Base-by-base conservation (phyloP, 2,113 vertebrate genomes). In the Nothocercus nigrocapillus region DNA sequence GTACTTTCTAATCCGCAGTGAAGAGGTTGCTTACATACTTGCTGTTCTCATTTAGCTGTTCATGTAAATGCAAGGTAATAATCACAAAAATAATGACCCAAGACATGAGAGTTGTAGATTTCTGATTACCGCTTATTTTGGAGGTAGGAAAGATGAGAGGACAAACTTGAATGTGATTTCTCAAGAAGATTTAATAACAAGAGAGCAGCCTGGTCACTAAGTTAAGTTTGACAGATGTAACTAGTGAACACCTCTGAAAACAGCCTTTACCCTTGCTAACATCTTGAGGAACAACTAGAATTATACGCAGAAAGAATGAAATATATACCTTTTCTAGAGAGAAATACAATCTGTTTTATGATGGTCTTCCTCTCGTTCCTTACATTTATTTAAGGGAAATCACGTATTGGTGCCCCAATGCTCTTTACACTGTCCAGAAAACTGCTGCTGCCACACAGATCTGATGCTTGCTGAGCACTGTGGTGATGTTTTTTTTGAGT, bases 241-340 rank as follows among this genome's bases (percentile, higher is more conserved):
- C 6, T n/a, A 42, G 38, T 54, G 22, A 74, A 59, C n/a, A 61
- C 27, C 20, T 70, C 11, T 51, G 44, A 49, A 49, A 49, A 49
- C 22, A 21, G 28, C 14, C 27, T 77, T 67, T 2, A 1, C 51
- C n/a, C 3, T 1, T 76, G 27, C 13, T 62, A 56, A 28, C 15
- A 27, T 19, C 49, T 51, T 58, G 42, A n/a, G 30, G 49, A 88
- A 59, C 14, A 69, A 12, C 5, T 7, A 20, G 36, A 64, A n/a
- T 20, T 59, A 64, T 4, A 32, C 8, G 7, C 32, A 14, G 1
- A 2, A 54, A 27, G 24, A 16, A 12, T 40, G 38, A 32, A 0
- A 0, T 83, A 47, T 59, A 10, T 22, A 53, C 4, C 4, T 64
- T 64, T 59, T 28, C 12, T 68, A 40, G 22, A 30, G 25, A 38